Evolutionary conservation across 2,888 invertebrate species (phyloP).

Genomic region (Chrysotoxum bicinctum): DNA sequence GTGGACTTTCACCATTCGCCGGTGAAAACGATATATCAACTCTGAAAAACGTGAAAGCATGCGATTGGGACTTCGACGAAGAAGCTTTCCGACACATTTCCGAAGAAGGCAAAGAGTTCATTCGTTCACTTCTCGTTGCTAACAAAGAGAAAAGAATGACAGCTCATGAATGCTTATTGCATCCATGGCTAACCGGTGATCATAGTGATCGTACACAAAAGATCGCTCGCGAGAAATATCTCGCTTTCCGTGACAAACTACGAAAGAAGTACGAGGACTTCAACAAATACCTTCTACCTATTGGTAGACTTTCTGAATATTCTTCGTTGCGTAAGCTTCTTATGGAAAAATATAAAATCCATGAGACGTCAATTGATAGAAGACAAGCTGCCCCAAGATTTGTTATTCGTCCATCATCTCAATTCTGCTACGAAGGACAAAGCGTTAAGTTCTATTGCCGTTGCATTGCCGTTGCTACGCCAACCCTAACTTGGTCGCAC

Average conservation of each 20-base stretch:
- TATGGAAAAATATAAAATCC: constrained; percentile 97
- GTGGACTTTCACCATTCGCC: constrained; percentile 99
- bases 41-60: constrained; percentile 97
- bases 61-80: constrained; percentile 99
- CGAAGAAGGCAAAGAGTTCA: constrained; percentile 99
- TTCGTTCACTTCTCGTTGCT: constrained; percentile 93
- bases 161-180: constrained; percentile 97
- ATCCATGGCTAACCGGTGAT: constrained; percentile 97
- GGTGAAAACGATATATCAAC: constrained; percentile 99
- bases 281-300: constrained; percentile 93
- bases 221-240: constrained; percentile 93
- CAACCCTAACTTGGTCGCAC: constrained; percentile 97
- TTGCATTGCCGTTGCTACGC: constrained; percentile 96
- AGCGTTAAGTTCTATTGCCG: constrained; percentile 98
- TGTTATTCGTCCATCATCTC: constrained; percentile 97
- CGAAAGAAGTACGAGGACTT: constrained; percentile 91
- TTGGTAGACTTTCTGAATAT: constrained; percentile 98
- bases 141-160: constrained; percentile 99
- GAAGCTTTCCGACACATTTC: constrained; percentile 97
- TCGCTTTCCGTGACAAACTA: constrained; percentile 93
- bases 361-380: constrained; percentile 97
- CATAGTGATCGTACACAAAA: constrained; percentile 88
- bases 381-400: constrained; percentile 99
- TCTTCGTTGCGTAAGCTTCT: constrained; percentile 97
- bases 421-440: constrained; percentile 98